These are phyloP conservation scores for Eupithecia exiguata DNA, from an alignment of 2,888 invertebrate genomes.

Conservation along the genomic window DNA sequence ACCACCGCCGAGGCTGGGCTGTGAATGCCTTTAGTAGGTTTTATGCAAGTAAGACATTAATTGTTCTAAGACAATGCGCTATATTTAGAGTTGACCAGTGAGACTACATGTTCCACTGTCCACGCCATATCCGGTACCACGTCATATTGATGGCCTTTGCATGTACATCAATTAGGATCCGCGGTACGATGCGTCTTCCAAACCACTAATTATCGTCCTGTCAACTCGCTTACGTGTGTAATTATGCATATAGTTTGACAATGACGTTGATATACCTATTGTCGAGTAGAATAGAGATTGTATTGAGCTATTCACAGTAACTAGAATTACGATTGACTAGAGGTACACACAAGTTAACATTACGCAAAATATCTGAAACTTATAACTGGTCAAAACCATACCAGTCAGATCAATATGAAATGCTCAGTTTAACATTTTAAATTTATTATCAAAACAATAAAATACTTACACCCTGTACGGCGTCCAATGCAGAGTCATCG, in stretches of 20 bases:
- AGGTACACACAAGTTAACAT: neutral
- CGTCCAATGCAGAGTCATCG: constrained; percentile 14
- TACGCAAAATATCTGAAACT: neutral
- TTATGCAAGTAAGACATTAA: neutral
- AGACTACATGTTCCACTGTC: constrained; percentile 50
- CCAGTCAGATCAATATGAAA: neutral
- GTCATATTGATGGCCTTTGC: constrained; percentile 82
- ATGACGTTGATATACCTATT: constrained; percentile 61
- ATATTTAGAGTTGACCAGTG: constrained; percentile 20
- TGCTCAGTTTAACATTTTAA: neutral
- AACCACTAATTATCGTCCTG: constrained; percentile 78
- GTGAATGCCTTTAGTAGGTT: neutral
- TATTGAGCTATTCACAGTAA: neutral
- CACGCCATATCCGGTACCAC: constrained; percentile 68
- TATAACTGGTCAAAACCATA: neutral
- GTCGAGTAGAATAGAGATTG: neutral
- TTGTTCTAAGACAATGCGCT: constrained; percentile 5
- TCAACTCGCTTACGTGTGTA: constrained; percentile 63
- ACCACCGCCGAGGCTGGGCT: too few relatives aligned
- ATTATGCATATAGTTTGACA: constrained; percentile 69
- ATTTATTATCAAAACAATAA: neutral
- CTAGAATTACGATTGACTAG: neutral
- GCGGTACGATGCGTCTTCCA: constrained; percentile 78
- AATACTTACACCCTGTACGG: constrained; percentile 65
- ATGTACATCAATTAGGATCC: constrained; percentile 81